phyloP scores from a whole-genome alignment of 2,113 vertebrate genomes.

The Phylloscopus trochilus region DNA sequence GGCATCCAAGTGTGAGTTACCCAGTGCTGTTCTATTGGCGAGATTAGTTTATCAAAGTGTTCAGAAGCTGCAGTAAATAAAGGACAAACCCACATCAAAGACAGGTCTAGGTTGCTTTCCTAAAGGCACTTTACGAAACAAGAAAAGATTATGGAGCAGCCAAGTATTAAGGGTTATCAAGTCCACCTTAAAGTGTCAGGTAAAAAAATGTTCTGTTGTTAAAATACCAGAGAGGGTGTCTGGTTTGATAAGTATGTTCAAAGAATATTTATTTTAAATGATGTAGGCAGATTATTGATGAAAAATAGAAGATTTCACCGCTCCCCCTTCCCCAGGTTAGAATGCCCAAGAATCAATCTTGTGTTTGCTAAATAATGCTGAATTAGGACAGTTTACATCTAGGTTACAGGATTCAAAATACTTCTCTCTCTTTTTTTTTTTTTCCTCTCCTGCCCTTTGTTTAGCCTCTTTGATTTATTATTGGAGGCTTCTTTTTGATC shows the following conservation, averaged over 20 bases:
- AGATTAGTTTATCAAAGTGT: slow-evolving; percentile 50
- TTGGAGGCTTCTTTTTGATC: slow-evolving; percentile 82
- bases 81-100: slow-evolving; percentile 77
- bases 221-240: neutral
- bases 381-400: slow-evolving; percentile 65
- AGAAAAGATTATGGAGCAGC: slow-evolving; percentile 41
- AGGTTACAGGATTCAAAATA: slow-evolving; percentile 65
- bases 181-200: slow-evolving; percentile 10
- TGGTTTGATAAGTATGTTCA: neutral
- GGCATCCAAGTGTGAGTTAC: neutral
- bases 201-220: neutral
- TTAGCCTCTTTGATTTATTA: slow-evolving; percentile 79
- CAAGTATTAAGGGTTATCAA: slow-evolving; percentile 48
- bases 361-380: neutral
- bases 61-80: slow-evolving; percentile 33
- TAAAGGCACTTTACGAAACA: slow-evolving; percentile 65
- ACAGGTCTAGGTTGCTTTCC: slow-evolving; percentile 37
- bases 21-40: neutral
- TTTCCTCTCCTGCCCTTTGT: slow-evolving; percentile 65
- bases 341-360: neutral
- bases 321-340: neutral
- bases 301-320: neutral
- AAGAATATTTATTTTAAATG: neutral
- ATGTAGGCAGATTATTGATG: neutral
- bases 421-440: neutral